phyloP scores from a whole-genome alignment of 2,113 vertebrate genomes.

The Eulemur rufifrons region DNA sequence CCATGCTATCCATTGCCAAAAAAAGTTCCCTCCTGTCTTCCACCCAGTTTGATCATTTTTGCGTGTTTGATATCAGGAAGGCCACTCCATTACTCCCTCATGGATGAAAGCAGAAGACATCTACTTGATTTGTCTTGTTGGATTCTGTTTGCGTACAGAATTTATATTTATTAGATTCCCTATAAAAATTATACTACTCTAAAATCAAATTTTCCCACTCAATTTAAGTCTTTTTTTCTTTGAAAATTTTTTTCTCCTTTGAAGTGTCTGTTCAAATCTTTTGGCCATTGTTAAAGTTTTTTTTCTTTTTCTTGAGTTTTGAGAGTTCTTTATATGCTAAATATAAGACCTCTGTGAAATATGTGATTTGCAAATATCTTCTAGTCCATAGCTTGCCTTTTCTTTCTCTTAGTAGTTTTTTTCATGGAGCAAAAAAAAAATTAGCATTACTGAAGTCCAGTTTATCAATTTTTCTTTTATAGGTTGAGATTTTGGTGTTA shows the following conservation, averaged over 20 bases:
- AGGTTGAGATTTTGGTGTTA: neutral
- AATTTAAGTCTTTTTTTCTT: neutral
- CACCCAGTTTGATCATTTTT: neutral
- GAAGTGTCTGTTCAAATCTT: neutral
- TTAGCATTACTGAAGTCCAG: neutral
- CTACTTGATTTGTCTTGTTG: neutral
- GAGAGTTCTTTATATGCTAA: neutral
- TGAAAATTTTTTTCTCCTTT: slow-evolving; percentile 27
- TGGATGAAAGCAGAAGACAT: neutral
- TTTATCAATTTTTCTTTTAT: neutral
- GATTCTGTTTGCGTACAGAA: neutral
- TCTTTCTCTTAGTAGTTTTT: neutral
- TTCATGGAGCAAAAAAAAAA: neutral
- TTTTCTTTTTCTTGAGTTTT: neutral
- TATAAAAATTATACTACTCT: neutral
- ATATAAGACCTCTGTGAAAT: neutral
- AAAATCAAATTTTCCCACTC: neutral
- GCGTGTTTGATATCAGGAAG: neutral
- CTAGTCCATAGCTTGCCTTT: neutral
- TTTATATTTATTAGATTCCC: neutral
- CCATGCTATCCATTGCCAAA: neutral
- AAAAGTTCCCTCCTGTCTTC: neutral
- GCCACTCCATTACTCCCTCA: neutral
- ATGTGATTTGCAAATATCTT: neutral
- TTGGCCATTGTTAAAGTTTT: neutral